Evolutionary conservation across 2,888 invertebrate species (phyloP), one percentile per base, ranked within the genome.

Genomic region (Hemithea aestivaria): DNA sequence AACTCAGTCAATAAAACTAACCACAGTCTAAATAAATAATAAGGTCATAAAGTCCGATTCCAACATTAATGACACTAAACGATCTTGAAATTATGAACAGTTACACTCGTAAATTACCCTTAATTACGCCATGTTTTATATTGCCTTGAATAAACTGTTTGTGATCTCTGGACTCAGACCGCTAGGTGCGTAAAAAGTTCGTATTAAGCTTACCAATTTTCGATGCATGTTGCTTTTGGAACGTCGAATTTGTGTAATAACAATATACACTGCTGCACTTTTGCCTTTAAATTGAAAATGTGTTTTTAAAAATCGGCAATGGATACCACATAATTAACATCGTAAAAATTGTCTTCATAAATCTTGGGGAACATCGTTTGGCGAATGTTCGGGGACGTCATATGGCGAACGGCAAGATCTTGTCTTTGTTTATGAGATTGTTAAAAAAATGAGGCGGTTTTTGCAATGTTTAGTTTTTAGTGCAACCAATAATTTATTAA

Each of bases 321-420:
- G 79, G 56, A 43, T 24, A 40, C 20, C 20, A 5, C 24, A 40
- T 34, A 44, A 40, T 46, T 48, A 41, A 40, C 34, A 44, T 27
- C 36, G 32, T 39, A 27, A 40, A 44, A 46, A 46, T 36, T 56
- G 56, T 51, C 52, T 53, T 56, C 56, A 76, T 78, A 79, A 79
- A 79, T 80, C 75, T 77, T 68, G 46, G 46, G 47, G 42, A 66
- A 61, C 66, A 48, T 48, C 42, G 71, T 69, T 69, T 66, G 71
- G 66, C 64, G 66, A 63, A 61, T 53, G 58, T 48, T 58, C 59
- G 59, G 51, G 62, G 77, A 77, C 80, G 75, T 80, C 83, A 81
- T 81, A 82, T 77, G 79, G 83, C 59, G 76, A 68, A 68, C 66
- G 69, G 71, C 69, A 70, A 70, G 70, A 78, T 74, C 73, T 65